These are phyloP conservation scores for Sphecodes monilicornis DNA, from an alignment of 2,888 invertebrate species.

Conservation along the genomic window DNA sequence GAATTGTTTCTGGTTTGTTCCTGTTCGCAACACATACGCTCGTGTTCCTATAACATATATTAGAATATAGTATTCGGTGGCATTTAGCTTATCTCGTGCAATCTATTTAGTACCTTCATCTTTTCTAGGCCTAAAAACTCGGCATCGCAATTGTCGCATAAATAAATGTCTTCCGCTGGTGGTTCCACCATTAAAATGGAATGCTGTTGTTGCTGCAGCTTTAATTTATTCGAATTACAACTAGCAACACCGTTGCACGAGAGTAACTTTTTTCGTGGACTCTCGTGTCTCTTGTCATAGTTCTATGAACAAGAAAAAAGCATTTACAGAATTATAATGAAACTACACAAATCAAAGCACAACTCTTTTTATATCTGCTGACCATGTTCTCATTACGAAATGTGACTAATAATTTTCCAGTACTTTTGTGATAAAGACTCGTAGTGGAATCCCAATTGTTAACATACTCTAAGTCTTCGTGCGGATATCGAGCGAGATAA, in stretches of 20 bases:
- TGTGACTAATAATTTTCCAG: constrained; percentile 89
- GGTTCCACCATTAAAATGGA: constrained; percentile 86
- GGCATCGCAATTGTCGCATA: constrained; percentile 91
- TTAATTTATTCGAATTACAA: constrained; percentile 69
- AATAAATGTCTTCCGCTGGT: constrained; percentile 88
- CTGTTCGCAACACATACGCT: constrained; percentile 84
- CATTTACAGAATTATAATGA: neutral
- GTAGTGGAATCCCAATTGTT: constrained; percentile 91
- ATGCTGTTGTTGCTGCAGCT: constrained; percentile 80
- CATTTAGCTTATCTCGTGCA: neutral
- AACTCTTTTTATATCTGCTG: constrained; percentile 72
- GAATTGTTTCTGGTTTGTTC: constrained; percentile 83
- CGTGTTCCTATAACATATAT: constrained; percentile 74
- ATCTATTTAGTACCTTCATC: constrained; percentile 84
- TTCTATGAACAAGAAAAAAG: constrained; percentile 73
- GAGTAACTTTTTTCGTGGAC: constrained; percentile 84
- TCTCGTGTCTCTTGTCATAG: constrained; percentile 81
- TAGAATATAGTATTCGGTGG: constrained; percentile 13
- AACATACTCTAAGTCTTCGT: constrained; percentile 88
- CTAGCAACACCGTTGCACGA: constrained; percentile 77
- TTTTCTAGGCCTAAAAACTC: constrained; percentile 88
- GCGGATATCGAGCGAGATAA: constrained; percentile 88
- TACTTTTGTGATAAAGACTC: constrained; percentile 88
- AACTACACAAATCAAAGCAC: neutral
- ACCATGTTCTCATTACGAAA: constrained; percentile 91